A percentile compares a stretch with the other conserved stretches of the same genome.
Conservation (phyloP, 2,797 vertebrate species). For the Sphenodon punctatus region DNA sequence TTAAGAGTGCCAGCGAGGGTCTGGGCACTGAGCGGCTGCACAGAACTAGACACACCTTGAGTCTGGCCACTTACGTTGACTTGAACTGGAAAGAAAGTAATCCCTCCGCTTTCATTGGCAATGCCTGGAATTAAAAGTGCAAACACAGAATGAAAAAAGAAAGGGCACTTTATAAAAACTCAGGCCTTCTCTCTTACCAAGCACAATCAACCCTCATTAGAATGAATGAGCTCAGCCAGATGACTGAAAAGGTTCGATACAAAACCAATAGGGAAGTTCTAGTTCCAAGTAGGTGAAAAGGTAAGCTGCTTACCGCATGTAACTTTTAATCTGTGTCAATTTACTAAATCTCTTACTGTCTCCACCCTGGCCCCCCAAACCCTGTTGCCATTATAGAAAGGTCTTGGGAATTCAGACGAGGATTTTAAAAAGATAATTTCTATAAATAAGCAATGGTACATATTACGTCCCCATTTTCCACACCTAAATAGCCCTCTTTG, state of each 20-base stretch:
- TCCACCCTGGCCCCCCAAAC: too few relatives aligned
- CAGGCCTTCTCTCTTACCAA: too few relatives aligned
- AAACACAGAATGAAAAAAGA: background rate
- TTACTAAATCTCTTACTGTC: too few relatives aligned
- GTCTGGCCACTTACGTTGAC: constrained; percentile 83
- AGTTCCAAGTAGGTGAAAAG: too few relatives aligned
- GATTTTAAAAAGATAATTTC: background rate
- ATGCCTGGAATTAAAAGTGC: constrained; percentile 76
- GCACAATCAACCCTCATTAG: too few relatives aligned
- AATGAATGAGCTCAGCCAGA: too few relatives aligned
- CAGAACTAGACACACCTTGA: constrained; percentile 70
- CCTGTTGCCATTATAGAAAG: background rate
- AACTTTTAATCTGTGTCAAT: too few relatives aligned
- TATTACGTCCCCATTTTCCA: background rate
- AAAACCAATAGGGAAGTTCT: too few relatives aligned
- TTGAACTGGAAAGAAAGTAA: constrained; percentile 90
- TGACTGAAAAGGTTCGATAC: too few relatives aligned
- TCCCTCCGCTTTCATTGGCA: constrained; percentile 90
- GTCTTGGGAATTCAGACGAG: background rate
- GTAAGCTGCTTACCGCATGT: too few relatives aligned
- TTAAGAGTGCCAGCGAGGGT: constrained; percentile 73
- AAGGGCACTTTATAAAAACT: background rate
- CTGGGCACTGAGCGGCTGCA: constrained; percentile 81
- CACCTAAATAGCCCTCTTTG: background rate
- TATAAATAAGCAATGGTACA: background rate